A percentile compares a stretch with the other conserved stretches of the same genome.
Evolutionary conservation across 2,113 vertebrate species (phyloP).

Genomic region (Thalassoma bifasciatum): DNA sequence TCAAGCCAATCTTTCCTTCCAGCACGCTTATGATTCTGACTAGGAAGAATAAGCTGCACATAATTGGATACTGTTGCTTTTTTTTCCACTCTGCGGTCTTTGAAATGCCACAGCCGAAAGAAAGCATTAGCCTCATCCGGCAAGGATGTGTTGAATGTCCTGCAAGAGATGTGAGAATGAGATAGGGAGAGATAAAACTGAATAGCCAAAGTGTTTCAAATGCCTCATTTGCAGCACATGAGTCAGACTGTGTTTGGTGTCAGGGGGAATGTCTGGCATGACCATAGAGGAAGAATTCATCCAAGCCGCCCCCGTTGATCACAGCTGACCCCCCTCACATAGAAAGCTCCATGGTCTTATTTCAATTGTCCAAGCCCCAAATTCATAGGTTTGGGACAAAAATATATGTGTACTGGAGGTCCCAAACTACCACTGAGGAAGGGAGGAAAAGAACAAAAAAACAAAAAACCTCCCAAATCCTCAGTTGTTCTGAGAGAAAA

Average conservation of each 20-base stretch:
- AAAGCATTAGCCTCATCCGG: conserved; percentile 67
- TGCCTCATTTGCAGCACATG: conserved; percentile 79
- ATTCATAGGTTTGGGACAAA: conserved; percentile 50
- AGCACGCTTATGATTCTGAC: conserved; percentile 66
- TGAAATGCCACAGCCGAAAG: conserved; percentile 77
- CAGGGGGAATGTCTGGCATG: conserved; percentile 64
- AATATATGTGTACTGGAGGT: conserved; percentile 52
- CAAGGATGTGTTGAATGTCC: conserved; percentile 70
- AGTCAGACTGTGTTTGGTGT: conserved; percentile 72
- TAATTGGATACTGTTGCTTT: conserved; percentile 74
- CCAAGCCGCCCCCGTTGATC: conserved; percentile 51
- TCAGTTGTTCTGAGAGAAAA: not conserved
- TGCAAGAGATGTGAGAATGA: conserved; percentile 66
- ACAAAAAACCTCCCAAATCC: not conserved
- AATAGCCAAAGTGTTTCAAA: conserved; percentile 76
- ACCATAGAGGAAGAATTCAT: conserved; percentile 75
- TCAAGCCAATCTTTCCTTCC: conserved; percentile 65
- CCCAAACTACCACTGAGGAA: not conserved
- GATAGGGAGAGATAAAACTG: conserved; percentile 74
- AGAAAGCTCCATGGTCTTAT: conserved; percentile 60
- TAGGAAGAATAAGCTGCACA: conserved; percentile 63
- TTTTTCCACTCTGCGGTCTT: conserved; percentile 47
- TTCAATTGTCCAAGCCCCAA: conserved; percentile 65
- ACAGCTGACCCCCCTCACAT: conserved; percentile 66
- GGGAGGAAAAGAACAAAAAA: not conserved